Percentiles rank a stretch among this genome's conserved stretches.
Conservation (phyloP, 2,888 invertebrate genomes). For the Trichopoda pennipes region DNA sequence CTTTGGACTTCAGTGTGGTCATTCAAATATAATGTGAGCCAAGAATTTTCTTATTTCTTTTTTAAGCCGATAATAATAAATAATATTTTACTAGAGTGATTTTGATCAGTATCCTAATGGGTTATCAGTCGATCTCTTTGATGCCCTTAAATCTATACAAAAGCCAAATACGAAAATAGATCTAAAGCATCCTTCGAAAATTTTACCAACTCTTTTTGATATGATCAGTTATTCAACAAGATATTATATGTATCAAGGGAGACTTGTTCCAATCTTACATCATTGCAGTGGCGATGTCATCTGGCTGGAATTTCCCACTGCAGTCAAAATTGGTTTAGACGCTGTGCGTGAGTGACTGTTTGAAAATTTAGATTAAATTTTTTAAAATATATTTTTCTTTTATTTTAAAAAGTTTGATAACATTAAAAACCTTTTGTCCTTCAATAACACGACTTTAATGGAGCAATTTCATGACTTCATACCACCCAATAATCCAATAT, state of each 20-base stretch:
- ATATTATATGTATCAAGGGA: not conserved
- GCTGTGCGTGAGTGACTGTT: not conserved
- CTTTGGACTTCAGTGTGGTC: conserved; percentile 16
- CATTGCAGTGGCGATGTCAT: not conserved
- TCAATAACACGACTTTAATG: conserved; percentile 1
- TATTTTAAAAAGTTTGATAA: not conserved
- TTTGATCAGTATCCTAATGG: not conserved
- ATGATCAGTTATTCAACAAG: not conserved
- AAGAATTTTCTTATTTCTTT: too few relatives aligned
- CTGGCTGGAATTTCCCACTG: not conserved
- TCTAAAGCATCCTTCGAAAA: not conserved
- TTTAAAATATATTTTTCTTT: not conserved
- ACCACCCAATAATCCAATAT: not conserved
- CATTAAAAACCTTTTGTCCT: conserved; percentile 6
- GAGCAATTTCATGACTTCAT: not conserved
- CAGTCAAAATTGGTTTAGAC: not conserved
- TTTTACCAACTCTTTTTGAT: not conserved
- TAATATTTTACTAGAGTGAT: not conserved
- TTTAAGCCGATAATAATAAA: too few relatives aligned
- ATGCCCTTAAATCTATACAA: not conserved
- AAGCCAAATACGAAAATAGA: not conserved
- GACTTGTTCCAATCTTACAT: not conserved
- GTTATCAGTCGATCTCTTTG: not conserved
- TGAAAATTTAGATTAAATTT: not conserved
- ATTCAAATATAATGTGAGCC: not conserved